Evolutionary conservation across 2,113 vertebrate genomes (phyloP), one percentile per base, ranked within the genome.

Genomic region (Albula goreensis): DNA sequence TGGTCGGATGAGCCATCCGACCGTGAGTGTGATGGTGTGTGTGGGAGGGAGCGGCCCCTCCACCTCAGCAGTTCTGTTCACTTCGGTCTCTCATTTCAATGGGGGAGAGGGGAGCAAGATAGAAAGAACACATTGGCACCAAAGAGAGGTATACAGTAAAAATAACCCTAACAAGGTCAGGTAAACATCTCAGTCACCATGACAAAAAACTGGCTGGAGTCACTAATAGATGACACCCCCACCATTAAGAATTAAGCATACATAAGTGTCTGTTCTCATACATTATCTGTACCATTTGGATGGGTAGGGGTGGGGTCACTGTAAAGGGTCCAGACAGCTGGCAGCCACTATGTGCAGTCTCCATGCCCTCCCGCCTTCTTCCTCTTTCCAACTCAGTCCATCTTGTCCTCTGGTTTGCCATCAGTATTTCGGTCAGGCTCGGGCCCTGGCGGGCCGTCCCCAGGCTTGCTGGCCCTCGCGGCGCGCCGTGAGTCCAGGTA

Each of bases 401-500:
- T 81, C 90, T 93, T 93, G 78, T 93, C 86, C 17, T 91, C 85
- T 63, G 60, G 79, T n/a, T 91, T 88, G 2, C 57, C 49, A 0
- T 91, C 88, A 8, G 51, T 6, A 0, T 66, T 49, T 60, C 9
- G 63, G 56, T 81, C 89, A 1, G 0, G 56, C 41, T 86, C 86
- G 79, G 86, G 89, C 11, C 3, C 15, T 2, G 49, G 49, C 49
- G 10, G 3, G 31, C 53, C 11, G 25, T 25, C 70, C 85, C 81
- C 0, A 41, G 31, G 0, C 31, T 41, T 41, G 31, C 1, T 41
- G 88, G 53, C 0, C 11, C 48, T 86, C 19, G 52, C 90, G 83
- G 93, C 89, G 77, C 78, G 84, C 50, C 92, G 90, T 0, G 91
- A 85, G 3, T 93, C 96, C 94, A 98, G 88, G 85, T 92, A 96